phyloP scores from a whole-genome alignment of 30 jellyfish, hydroid and myxozoan genomes.

The Cassiopea andromeda region DNA sequence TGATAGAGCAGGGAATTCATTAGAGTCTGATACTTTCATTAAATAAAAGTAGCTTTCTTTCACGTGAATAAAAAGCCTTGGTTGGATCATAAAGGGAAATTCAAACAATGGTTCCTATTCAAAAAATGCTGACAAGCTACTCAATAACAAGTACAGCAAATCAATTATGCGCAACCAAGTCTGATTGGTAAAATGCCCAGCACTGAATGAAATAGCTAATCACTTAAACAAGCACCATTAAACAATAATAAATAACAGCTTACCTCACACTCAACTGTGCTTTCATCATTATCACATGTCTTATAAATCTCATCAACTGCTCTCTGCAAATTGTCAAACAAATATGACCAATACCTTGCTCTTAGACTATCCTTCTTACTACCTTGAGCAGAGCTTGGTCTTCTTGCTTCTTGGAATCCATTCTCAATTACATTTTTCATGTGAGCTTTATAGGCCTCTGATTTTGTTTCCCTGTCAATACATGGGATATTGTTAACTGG shows the following conservation, averaged over 20 bases:
- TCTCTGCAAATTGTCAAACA: constrained; percentile 91
- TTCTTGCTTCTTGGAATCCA: constrained; percentile 38
- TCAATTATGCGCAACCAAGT: too few relatives aligned
- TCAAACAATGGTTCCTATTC: too few relatives aligned
- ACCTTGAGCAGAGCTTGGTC: constrained; percentile 85
- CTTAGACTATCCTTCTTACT: constrained; percentile 67
- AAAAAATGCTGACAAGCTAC: too few relatives aligned
- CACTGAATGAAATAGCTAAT: too few relatives aligned
- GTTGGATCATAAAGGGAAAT: too few relatives aligned
- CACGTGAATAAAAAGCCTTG: too few relatives aligned
- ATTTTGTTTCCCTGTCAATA: constrained; percentile 70
- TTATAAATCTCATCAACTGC: constrained; percentile 92
- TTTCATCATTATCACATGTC: constrained; percentile 96
- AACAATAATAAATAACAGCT: constrained; percentile 2
- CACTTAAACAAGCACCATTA: too few relatives aligned
- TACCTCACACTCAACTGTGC: constrained; percentile 94
- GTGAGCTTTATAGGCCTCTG: constrained; percentile 69
- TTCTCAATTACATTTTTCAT: constrained; percentile 67
- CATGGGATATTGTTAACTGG: neutral
- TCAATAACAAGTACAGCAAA: too few relatives aligned
- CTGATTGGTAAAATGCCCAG: too few relatives aligned
- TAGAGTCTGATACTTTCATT: too few relatives aligned
- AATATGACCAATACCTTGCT: constrained; percentile 96
- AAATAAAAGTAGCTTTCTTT: too few relatives aligned
- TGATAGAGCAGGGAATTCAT: neutral